Percentiles rank a stretch among this genome's conserved stretches.
Conservation (phyloP, 2,797 vertebrate genomes). For the Paramormyrops hopkinsi region DNA sequence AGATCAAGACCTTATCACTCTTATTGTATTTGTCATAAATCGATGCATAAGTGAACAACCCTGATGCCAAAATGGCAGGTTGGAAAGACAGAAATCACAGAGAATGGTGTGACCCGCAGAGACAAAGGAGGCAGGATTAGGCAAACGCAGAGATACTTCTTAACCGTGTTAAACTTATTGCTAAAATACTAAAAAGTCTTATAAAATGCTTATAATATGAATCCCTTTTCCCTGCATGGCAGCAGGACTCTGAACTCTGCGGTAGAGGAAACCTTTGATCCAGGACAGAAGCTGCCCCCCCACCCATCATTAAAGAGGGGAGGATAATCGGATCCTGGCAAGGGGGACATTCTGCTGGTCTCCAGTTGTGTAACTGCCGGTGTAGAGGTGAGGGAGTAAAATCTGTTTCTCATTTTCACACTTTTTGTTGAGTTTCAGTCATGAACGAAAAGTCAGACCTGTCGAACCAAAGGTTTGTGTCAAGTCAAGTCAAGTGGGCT, state of each 20-base stretch:
- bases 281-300: background rate
- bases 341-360: background rate
- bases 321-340: background rate
- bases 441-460: background rate
- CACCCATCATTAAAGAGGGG: background rate
- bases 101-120: background rate
- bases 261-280: background rate
- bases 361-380: background rate
- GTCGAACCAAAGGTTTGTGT: background rate
- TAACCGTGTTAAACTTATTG: background rate
- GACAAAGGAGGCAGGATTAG: background rate
- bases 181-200: background rate
- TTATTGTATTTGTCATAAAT: background rate
- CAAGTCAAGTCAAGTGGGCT: background rate
- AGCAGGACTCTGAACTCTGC: background rate
- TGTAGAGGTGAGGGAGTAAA: background rate
- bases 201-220: background rate
- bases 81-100: background rate
- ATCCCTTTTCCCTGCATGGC: background rate
- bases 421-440: background rate
- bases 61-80: background rate
- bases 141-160: background rate
- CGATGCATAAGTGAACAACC: background rate
- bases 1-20: background rate
- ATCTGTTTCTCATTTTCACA: background rate